Evolutionary conservation across 2,888 invertebrate genomes (phyloP), one percentile per base, ranked within the genome.

Genomic region (Caenorhabditis sp.): DNA sequence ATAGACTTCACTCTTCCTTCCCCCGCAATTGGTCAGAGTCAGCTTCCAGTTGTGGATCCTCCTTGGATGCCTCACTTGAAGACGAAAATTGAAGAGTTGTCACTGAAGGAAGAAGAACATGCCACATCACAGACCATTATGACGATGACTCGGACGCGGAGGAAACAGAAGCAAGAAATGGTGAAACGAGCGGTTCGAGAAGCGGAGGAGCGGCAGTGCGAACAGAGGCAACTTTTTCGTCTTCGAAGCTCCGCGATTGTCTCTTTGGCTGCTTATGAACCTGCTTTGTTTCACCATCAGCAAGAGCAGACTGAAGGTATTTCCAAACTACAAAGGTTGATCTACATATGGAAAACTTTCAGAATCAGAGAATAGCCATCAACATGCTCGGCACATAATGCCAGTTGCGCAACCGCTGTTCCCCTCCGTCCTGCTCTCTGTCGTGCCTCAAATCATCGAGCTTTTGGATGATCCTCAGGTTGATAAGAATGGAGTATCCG

Each of bases 1-100:
- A 99, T 99, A 80, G 99, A 99, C 92, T 99, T 99, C 92, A 99
- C 99, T 0, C 93, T 99, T 62, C 99, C 99, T 0, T 99, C 98
- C 0, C 99, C 99, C 0, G 97, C 98, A 92, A 98, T 99, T 86
- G 99, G 99, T 2, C 96, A 97, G 50, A 97, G 82, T 35, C 91
- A 90, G 44, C 74, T 88, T n/a, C 85, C 88, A 2, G 92, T 93
- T 58, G 91, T 92, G 0, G 99, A 99, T 93, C 98, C 99, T 13
- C 98, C 99, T 0, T 99, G 99, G 99, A 96, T 96, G 94, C 96
- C 98, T 1, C 96, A 97, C 91, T 96, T 97, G 74, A 98, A 98
- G 93, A 97, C 97, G 22, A 98, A 98, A 93, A 97, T 99, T 76
- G 97, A 99, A 94, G 98, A 99, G 93, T 97, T 99, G 90, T 97